Evolutionary conservation across 1,140 invertebrate species (phyloP), one percentile per base, ranked within the genome.

Genomic region (Cherax destructor): DNA sequence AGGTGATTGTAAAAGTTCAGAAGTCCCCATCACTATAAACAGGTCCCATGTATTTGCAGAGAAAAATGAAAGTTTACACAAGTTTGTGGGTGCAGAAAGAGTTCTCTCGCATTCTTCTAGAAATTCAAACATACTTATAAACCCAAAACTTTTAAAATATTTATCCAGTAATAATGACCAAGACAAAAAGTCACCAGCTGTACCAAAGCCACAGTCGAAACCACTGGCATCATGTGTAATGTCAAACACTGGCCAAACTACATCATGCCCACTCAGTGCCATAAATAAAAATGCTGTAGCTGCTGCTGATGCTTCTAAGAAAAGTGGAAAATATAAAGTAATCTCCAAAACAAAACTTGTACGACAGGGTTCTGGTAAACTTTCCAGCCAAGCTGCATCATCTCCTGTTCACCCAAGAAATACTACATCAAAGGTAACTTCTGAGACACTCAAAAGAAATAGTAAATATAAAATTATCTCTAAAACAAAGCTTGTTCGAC

Each of bases 401-500:
- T 41, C 52, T 56, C 1, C 30, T 50, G 65, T 86, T 13, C 49
- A 30, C 52, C 1, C 74, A 21, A 86, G 72, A 56, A 77, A 41
- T 30, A 77, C 21, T 86, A 16, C 49, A 10, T 4, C 13, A 76
- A 76, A 50, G 6, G 50, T 30, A 72, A 52, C 13, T 3, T 4
- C 52, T 47, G 74, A 77, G 10, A 65, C 86, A 49, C 78, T 24
- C 30, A 88, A 69, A 21, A 47, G 18, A 47, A 61, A 56, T 47
- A 65, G 61, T 11, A 90, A 79, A 69, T 90, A 77, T 52, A 90
- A 84, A 49, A 83, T 90, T 7, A 84, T 90, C 81, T 61, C 88
- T 9, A 90, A 84, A 84, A 90, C 88, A 47, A 90, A 90, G 52
- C 88, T 90, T 41, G 88, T 90, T 16, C 65, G 76, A 56, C 30